Percentiles rank a stretch among this genome's conserved stretches.
Evolutionary conservation across 92 coral and sea anemone genomes (phyloP).

Genomic region (Plumapathes pennacea): DNA sequence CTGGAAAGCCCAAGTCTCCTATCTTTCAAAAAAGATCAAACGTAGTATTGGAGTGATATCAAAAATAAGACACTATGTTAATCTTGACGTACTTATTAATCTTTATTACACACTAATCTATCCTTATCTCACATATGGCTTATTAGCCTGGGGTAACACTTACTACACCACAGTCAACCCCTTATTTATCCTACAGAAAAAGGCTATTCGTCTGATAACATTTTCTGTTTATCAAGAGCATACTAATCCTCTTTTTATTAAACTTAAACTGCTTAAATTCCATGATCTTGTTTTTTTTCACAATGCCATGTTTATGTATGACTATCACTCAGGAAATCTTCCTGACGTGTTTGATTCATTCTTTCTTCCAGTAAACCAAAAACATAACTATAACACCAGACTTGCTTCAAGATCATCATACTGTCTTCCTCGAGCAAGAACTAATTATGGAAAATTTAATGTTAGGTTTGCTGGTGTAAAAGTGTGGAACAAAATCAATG

Average conservation of each 20-base stretch:
- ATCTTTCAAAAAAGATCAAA: no score
- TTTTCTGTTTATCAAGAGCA: slow-evolving; percentile 31
- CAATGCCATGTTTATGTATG: slow-evolving; percentile 23
- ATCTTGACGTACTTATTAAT: neutral
- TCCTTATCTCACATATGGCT: slow-evolving; percentile 21
- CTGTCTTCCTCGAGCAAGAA: slow-evolving; percentile 30
- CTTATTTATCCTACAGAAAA: slow-evolving; percentile 29
- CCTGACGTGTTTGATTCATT: slow-evolving; percentile 29
- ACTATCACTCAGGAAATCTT: slow-evolving; percentile 9
- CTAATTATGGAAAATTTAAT: slow-evolving; percentile 57
- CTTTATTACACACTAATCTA: slow-evolving; percentile 6
- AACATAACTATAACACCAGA: slow-evolving; percentile 46
- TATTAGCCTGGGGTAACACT: slow-evolving; percentile 52
- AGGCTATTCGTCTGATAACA: slow-evolving; percentile 28
- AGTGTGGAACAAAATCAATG: slow-evolving; percentile 28
- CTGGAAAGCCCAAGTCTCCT: no score
- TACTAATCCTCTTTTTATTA: slow-evolving; percentile 31
- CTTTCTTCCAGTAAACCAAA: slow-evolving; percentile 10
- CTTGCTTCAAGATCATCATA: slow-evolving; percentile 33
- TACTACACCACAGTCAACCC: slow-evolving; percentile 33
- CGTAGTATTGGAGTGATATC: slow-evolving; percentile 16
- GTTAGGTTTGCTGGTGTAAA: slow-evolving; percentile 29
- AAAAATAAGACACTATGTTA: slow-evolving; percentile 3
- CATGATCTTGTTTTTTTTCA: slow-evolving; percentile 12
- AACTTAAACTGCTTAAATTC: slow-evolving; percentile 2